A percentile compares a stretch with the other conserved stretches of the same genome.
These are phyloP conservation scores for Axea sp. DNA, from an alignment of 2,888 invertebrate species.

Conservation along the genomic window DNA sequence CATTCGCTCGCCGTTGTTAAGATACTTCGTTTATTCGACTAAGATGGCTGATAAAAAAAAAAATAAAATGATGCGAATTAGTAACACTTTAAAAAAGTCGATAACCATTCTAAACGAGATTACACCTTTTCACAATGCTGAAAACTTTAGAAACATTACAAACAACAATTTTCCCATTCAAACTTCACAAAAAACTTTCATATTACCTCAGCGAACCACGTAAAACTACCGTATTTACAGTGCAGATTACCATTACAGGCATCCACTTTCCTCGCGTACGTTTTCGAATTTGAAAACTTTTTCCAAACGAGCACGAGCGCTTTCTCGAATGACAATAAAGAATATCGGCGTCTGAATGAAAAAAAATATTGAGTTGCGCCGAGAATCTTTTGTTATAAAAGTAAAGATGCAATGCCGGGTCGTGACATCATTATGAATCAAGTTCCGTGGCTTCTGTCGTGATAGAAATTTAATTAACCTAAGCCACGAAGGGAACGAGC, in stretches of 20 bases:
- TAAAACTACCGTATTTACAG: slow-evolving; percentile 36
- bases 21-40: too few relatives aligned
- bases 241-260: slow-evolving; percentile 38
- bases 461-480: slow-evolving; percentile 59
- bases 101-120: slow-evolving; percentile 13
- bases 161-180: slow-evolving; percentile 41
- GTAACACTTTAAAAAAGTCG: neutral
- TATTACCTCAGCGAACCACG: slow-evolving; percentile 15
- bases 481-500: slow-evolving; percentile 14
- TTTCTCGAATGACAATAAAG: slow-evolving; percentile 15
- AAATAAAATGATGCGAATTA: too few relatives aligned
- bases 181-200: slow-evolving; percentile 38
- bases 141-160: slow-evolving; percentile 40
- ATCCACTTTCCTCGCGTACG: slow-evolving; percentile 20
- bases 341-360: slow-evolving; percentile 10
- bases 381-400: slow-evolving; percentile 32
- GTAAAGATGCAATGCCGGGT: slow-evolving; percentile 37
- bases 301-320: neutral
- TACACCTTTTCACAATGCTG: slow-evolving; percentile 10
- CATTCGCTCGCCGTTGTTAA: too few relatives aligned
- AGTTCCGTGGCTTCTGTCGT: slow-evolving; percentile 54
- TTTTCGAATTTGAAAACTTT: slow-evolving; percentile 39
- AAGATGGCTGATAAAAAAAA: too few relatives aligned
- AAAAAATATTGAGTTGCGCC: neutral
- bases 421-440: slow-evolving; percentile 60